Evolutionary conservation across 2,888 invertebrate species (phyloP).

Genomic region (Sphecodes monilicornis): DNA sequence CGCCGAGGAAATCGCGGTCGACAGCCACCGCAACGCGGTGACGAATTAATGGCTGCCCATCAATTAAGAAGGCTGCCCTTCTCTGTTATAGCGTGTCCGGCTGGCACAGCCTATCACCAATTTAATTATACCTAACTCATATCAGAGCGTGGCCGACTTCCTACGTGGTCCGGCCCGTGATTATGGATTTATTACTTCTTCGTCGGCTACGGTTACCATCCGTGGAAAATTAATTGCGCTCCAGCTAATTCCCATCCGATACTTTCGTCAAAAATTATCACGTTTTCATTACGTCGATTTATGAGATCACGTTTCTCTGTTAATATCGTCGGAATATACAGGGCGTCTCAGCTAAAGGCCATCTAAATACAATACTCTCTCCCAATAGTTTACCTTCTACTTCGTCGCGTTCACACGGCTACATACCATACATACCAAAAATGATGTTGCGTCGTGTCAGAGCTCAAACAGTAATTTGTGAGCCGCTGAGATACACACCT

Average conservation of each 20-base stretch:
- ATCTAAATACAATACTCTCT: too few relatives aligned
- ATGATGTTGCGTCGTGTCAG: too few relatives aligned
- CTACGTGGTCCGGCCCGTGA: constrained; percentile 24
- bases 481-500: too few relatives aligned
- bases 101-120: constrained; percentile 42
- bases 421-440: too few relatives aligned
- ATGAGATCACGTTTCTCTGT: background rate
- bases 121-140: constrained; percentile 64
- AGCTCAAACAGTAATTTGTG: too few relatives aligned
- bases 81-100: constrained; percentile 30
- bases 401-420: too few relatives aligned
- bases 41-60: constrained; percentile 53
- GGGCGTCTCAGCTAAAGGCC: background rate
- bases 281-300: background rate
- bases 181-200: constrained; percentile 57
- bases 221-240: background rate
- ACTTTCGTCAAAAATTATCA: background rate
- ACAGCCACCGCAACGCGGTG: constrained; percentile 12
- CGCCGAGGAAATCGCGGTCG: background rate
- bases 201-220: background rate
- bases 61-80: too few relatives aligned
- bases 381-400: too few relatives aligned
- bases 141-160: constrained; percentile 25
- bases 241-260: background rate
- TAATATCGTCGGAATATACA: background rate